phyloP scores from a whole-genome alignment of 2,113 vertebrate genomes.

The Chrysochloris asiatica region DNA sequence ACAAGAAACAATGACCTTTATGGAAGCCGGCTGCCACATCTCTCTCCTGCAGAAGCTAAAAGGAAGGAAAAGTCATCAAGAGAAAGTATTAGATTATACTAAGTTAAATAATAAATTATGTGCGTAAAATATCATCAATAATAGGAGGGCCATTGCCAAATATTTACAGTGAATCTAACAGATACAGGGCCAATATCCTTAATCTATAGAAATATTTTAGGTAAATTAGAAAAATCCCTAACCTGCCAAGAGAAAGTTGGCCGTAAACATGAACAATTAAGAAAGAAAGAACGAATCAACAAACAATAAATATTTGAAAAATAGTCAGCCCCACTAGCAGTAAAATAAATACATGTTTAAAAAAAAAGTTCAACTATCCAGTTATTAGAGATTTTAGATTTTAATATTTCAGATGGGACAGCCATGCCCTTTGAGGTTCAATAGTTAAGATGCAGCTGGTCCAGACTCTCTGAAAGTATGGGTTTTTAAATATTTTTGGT shows the following conservation, averaged over 20 bases:
- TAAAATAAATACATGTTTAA: conserved; percentile 6
- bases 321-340: neutral
- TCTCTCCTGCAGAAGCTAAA: neutral
- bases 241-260: neutral
- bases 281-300: neutral
- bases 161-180: neutral
- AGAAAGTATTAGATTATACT: too few relatives aligned
- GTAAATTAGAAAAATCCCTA: neutral
- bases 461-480: neutral
- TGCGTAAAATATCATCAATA: neutral
- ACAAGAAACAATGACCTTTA: neutral
- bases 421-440: neutral
- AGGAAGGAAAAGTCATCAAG: neutral
- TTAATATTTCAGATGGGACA: neutral
- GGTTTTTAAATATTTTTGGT: neutral
- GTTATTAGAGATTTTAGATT: neutral
- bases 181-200: neutral
- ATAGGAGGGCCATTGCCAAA: neutral
- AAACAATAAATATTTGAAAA: neutral
- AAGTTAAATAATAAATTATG: neutral
- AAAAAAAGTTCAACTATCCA: neutral
- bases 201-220: neutral
- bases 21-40: neutral
- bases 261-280: neutral
- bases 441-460: neutral